Base-by-base conservation (phyloP, 2,888 invertebrate species). In the Drosophila macrothrix region DNA sequence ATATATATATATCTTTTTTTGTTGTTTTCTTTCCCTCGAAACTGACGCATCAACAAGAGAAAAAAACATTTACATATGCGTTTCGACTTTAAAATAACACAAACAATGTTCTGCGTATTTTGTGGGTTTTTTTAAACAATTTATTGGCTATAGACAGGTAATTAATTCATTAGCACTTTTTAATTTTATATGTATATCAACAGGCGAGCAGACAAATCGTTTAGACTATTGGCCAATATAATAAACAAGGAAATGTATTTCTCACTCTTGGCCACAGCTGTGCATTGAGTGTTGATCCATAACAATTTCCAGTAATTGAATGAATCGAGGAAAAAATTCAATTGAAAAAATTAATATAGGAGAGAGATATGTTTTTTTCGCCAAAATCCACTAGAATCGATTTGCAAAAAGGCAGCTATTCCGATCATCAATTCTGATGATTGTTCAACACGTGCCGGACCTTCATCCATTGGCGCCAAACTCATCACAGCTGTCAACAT, bases 131-230 rank as follows among this genome's bases (percentile, higher is more conserved):
- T 56, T 56, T 9, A 14, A 25, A 67, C 29, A 73, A 77, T 76
- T 82, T 69, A 78, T 81, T 62, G 71, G 72, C 50, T 43, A 43
- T 70, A 41, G 73, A 66, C 67, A 83, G 76, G 91, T 83, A 88
- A 89, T 90, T 90, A 87, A 90, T 90, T 83, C 74, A 89, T 90
- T 87, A 68, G 60, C 78, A 76, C 78, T 69, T 59, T 56, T 56
- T 54, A 28, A n/a, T 29, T 66, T 61, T 65, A 37, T 33, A 49
- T 56, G 37, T 67, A 49, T 46, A 53, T 67, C 54, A 62, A 50
- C 52, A 73, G 25, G 12, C 16, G 28, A 16, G 67, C 63, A 71
- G 54, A 56, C n/a, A 72, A 41, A 67, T 62, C 62, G 37, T 54
- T 63, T 29, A 22, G 56, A 12, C 63, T 52, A 52, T 63, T 59